Conservation (phyloP, 2,113 vertebrate species). For the Tachycineta bicolor region DNA sequence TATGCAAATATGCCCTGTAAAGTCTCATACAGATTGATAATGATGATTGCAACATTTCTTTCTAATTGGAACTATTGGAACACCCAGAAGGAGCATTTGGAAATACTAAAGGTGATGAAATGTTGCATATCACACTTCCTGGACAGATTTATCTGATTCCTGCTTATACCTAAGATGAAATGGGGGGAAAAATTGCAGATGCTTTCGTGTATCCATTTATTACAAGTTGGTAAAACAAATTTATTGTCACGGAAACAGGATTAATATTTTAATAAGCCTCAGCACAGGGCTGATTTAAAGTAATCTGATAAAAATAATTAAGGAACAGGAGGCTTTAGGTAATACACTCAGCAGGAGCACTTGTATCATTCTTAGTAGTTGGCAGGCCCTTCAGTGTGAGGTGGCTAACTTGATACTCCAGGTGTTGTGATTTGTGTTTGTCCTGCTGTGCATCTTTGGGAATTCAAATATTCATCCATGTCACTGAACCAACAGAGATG, state of each 20-base stretch:
- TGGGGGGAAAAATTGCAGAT: not conserved
- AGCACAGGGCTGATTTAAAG: not conserved
- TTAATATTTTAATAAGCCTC: not conserved
- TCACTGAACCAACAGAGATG: not conserved
- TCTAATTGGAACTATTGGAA: not conserved
- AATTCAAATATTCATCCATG: not conserved
- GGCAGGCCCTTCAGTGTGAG: not conserved
- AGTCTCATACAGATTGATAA: not conserved
- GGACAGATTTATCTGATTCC: not conserved
- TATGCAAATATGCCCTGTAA: not conserved
- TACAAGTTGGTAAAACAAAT: not conserved
- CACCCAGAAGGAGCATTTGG: not conserved
- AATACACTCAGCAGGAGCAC: not conserved
- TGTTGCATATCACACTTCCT: not conserved
- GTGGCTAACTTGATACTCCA: not conserved
- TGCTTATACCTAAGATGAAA: not conserved
- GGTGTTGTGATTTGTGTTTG: not conserved
- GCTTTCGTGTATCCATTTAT: not conserved
- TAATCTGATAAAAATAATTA: slow-evolving; percentile 30
- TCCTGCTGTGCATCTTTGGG: not conserved
- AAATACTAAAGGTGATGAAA: not conserved
- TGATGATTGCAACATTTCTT: not conserved
- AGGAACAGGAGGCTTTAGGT: not conserved
- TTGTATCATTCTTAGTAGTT: not conserved
- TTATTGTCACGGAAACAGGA: not conserved